These are phyloP conservation scores for Sesamia nonagrioides DNA, from an alignment of 1,140 invertebrate genomes.

Conservation along the genomic window DNA sequence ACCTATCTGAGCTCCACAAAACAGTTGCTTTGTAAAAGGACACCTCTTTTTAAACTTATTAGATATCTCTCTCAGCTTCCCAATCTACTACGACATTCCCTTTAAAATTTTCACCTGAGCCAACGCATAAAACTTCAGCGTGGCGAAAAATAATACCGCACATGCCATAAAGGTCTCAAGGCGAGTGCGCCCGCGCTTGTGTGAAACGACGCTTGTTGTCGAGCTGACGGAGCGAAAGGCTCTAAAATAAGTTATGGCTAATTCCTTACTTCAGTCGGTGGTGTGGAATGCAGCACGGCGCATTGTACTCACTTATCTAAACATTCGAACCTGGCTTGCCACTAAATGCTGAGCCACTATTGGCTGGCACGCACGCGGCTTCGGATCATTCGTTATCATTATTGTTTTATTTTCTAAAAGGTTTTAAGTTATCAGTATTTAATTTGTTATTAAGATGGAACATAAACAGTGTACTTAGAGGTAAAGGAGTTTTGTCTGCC, in stretches of 20 bases:
- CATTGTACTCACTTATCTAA: conserved; percentile 78
- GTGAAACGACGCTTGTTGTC: conserved; percentile 48
- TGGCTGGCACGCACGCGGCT: conserved; percentile 40
- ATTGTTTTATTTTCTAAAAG: neutral
- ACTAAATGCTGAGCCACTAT: conserved; percentile 54
- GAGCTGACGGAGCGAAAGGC: conserved; percentile 50
- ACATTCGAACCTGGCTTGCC: conserved; percentile 61
- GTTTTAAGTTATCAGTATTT: neutral
- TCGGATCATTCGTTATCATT: conserved; percentile 34
- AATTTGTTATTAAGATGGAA: neutral
- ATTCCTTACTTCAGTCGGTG: conserved; percentile 67
- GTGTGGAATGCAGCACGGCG: conserved; percentile 71
- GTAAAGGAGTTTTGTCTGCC: neutral
- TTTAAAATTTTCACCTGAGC: conserved; percentile 22
- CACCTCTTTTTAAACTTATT: no score
- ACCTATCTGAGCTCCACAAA: no score
- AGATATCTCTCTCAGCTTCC: no score
- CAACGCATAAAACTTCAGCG: conserved; percentile 31
- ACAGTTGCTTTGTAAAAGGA: no score
- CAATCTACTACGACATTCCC: neutral
- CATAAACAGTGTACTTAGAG: neutral
- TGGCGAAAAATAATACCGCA: conserved; percentile 53
- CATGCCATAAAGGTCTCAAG: conserved; percentile 45
- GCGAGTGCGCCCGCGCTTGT: conserved; percentile 28
- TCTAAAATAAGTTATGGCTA: conserved; percentile 75